Conservation (phyloP, 2,888 invertebrate genomes). For the Drosophila melanocephala region DNA sequence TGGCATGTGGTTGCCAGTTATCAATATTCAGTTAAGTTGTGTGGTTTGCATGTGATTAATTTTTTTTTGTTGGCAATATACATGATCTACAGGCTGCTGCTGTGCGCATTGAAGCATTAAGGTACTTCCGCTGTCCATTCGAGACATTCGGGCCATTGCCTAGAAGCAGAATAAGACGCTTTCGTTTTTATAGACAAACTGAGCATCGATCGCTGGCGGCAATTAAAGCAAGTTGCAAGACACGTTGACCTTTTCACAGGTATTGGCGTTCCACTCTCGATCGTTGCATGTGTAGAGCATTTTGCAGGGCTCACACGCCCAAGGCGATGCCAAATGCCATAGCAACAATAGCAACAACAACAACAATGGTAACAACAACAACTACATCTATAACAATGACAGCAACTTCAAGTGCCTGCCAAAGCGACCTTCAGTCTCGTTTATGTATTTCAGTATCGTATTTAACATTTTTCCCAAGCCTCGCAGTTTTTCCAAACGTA, state of each 20-base stretch:
- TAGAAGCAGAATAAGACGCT: conserved; percentile 66
- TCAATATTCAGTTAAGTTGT: conserved; percentile 36
- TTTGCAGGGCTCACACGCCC: conserved; percentile 60
- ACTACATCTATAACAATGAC: conserved; percentile 18
- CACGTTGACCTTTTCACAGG: conserved; percentile 65
- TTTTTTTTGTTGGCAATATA: background rate
- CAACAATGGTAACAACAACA: conserved; percentile 7
- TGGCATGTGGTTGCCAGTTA: conserved; percentile 8
- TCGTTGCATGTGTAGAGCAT: conserved; percentile 23
- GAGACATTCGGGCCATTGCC: conserved; percentile 36
- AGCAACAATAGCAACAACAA: conserved; percentile 16
- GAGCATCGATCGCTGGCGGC: conserved; percentile 31
- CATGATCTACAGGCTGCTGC: conserved; percentile 30
- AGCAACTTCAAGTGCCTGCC: conserved; percentile 28
- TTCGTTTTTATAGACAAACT: conserved; percentile 51
- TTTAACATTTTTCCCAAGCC: conserved; percentile 59
- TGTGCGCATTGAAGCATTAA: conserved; percentile 46
- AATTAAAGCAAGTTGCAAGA: conserved; percentile 53
- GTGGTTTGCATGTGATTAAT: conserved; percentile 37
- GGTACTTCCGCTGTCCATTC: conserved; percentile 42
- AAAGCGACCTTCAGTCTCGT: conserved; percentile 69
- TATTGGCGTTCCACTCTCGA: conserved; percentile 17
- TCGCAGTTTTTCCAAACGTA: conserved; percentile 61
- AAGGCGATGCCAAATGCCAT: conserved; percentile 61
- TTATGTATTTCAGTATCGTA: conserved; percentile 35